These are phyloP conservation scores for Ia io DNA, from an alignment of 2,113 vertebrate species.

Conservation along the genomic window DNA sequence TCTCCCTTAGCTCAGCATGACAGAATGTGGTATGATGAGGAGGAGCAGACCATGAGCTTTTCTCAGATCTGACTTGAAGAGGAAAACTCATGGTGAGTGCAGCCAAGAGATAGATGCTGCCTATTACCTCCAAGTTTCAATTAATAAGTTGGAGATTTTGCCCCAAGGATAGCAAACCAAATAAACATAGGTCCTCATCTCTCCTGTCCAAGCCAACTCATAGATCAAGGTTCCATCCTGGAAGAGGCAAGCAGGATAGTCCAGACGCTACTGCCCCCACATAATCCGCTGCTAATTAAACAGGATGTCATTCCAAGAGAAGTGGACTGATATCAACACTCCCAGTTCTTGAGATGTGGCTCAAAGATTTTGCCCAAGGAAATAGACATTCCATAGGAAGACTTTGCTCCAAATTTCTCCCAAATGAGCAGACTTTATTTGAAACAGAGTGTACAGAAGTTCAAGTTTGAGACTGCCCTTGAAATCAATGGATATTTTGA, in stretches of 20 bases:
- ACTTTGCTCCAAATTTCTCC: not conserved
- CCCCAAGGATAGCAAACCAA: too few relatives aligned
- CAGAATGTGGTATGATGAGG: not conserved
- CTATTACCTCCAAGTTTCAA: not conserved
- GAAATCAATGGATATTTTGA: not conserved
- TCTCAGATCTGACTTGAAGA: not conserved
- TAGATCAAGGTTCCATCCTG: not conserved
- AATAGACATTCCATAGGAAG: not conserved
- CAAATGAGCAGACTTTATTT: not conserved
- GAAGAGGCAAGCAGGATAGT: not conserved
- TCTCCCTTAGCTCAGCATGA: not conserved
- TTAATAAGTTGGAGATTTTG: not conserved
- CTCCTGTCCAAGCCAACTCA: not conserved
- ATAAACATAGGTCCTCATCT: not conserved
- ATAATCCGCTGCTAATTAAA: not conserved
- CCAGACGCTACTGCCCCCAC: not conserved
- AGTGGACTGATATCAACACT: not conserved
- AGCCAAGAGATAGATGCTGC: too few relatives aligned
- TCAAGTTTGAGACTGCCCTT: not conserved
- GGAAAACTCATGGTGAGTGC: not conserved
- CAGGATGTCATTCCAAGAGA: not conserved
- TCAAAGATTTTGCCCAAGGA: not conserved
- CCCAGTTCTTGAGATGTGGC: not conserved
- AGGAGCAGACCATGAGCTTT: not conserved
- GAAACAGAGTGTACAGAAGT: not conserved